A percentile compares a stretch with the other conserved stretches of the same genome.
These are phyloP conservation scores for Myotis yumanensis DNA, from an alignment of 2,113 vertebrate species.

Conservation along the genomic window DNA sequence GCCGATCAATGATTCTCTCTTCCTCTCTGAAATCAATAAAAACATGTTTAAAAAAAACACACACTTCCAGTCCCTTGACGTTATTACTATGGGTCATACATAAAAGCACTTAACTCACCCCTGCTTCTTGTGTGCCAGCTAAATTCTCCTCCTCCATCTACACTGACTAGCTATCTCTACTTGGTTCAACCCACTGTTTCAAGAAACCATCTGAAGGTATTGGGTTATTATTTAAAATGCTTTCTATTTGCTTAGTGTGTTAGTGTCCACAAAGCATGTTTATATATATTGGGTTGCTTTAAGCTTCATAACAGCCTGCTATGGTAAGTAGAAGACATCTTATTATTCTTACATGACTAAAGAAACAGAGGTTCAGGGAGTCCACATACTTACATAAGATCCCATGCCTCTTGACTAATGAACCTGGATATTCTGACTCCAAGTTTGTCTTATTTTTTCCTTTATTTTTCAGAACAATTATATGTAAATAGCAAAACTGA, in stretches of 20 bases:
- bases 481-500: background rate
- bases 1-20: too few species aligned
- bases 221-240: background rate
- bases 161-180: background rate
- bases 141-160: background rate
- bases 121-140: background rate
- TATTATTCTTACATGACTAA: background rate
- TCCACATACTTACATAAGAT: background rate
- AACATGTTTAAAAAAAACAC: too few species aligned
- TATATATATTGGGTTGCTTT: background rate
- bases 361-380: background rate
- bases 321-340: background rate
- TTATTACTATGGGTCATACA: background rate
- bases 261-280: background rate
- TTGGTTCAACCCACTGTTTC: background rate
- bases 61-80: background rate
- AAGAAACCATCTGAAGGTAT: slow-evolving; percentile 8
- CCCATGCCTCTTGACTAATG: background rate
- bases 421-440: background rate
- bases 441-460: background rate
- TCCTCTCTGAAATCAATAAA: too few species aligned
- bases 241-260: slow-evolving; percentile 27
- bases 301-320: background rate
- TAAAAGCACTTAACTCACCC: background rate
- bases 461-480: background rate